A percentile compares a stretch with the other conserved stretches of the same genome.
These are phyloP conservation scores for Cheilosia impressa DNA, from an alignment of 2,888 invertebrate species.

Conservation along the genomic window DNA sequence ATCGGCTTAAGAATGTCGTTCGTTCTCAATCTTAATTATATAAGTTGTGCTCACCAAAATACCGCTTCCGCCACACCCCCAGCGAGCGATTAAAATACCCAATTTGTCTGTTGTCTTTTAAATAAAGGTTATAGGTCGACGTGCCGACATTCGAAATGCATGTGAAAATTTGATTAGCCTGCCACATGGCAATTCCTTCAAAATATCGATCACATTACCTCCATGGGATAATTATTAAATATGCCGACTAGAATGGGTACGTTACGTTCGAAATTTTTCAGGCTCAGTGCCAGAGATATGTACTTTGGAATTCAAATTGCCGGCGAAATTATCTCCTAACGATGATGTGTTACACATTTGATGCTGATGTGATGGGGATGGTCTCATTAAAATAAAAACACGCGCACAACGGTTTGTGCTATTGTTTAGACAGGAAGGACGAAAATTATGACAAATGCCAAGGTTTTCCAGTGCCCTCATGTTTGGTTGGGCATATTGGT, in stretches of 20 bases:
- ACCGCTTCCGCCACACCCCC: not conserved
- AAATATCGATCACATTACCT: conserved; percentile 5
- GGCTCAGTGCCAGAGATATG: not conserved
- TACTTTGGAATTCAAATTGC: not conserved
- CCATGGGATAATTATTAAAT: not conserved
- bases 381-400: too few species aligned
- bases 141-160: not conserved
- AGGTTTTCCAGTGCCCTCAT: too few species aligned
- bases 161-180: not conserved
- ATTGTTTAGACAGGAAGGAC: too few species aligned
- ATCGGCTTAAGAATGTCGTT: too few species aligned
- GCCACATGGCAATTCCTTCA: not conserved
- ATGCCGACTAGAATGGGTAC: conserved; percentile 1
- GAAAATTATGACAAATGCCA: too few species aligned
- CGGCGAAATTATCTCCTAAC: not conserved
- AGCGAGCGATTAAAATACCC: not conserved
- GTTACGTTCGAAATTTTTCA: not conserved
- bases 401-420: too few species aligned
- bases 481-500: too few species aligned
- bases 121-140: not conserved
- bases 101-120: not conserved
- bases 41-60: not conserved
- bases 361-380: not conserved
- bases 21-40: not conserved
- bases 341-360: not conserved